Conservation (phyloP, 2,797 vertebrate genomes). For the Leucoraja ocellata region DNA sequence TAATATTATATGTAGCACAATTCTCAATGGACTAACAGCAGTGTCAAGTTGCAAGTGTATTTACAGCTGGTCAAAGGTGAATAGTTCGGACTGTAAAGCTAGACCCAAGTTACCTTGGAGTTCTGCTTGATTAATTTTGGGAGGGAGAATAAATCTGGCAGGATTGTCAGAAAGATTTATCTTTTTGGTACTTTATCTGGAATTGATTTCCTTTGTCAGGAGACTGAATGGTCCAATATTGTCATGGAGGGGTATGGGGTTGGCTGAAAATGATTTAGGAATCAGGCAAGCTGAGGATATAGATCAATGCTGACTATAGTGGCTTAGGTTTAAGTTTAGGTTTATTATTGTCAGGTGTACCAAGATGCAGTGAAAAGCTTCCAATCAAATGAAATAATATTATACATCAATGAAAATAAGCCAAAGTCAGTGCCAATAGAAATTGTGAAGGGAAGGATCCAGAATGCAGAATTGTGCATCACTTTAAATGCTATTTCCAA, state of each 20-base stretch:
- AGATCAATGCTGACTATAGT: too few relatives aligned
- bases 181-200: neutral
- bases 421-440: too few relatives aligned
- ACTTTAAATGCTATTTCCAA: too few relatives aligned
- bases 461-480: too few relatives aligned
- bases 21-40: neutral
- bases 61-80: neutral
- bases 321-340: too few relatives aligned
- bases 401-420: too few relatives aligned
- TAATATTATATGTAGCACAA: neutral
- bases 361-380: too few relatives aligned
- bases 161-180: neutral
- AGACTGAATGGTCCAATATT: neutral
- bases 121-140: neutral
- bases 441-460: too few relatives aligned
- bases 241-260: neutral
- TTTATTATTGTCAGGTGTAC: too few relatives aligned
- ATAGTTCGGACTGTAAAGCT: neutral
- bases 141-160: neutral
- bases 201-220: neutral
- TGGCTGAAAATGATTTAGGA: neutral
- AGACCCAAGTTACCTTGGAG: neutral
- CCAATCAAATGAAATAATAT: too few relatives aligned
- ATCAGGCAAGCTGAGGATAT: neutral
- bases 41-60: neutral